Percentiles rank a stretch among this genome's conserved stretches.
Conservation (phyloP, 2,797 vertebrate genomes). For the Pangasius djambal region DNA sequence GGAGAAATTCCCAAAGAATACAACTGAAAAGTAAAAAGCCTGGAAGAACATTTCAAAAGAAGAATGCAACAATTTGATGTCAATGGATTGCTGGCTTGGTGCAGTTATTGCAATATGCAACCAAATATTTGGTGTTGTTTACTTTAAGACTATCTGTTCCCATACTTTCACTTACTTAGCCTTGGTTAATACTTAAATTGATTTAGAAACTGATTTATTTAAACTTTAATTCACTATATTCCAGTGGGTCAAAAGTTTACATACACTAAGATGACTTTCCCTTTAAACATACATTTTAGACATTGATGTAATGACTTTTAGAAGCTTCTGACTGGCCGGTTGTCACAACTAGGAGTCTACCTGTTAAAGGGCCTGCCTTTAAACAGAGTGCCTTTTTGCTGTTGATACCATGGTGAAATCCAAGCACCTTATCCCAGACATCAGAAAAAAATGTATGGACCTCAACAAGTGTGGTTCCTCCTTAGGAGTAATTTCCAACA, state of each 20-base stretch:
- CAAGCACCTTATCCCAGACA: neutral
- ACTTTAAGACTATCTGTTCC: neutral
- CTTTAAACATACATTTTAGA: neutral
- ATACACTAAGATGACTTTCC: neutral
- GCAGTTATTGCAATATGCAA: no score
- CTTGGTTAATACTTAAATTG: no score
- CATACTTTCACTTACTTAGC: neutral
- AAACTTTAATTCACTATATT: neutral
- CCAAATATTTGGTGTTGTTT: no score
- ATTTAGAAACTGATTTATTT: no score
- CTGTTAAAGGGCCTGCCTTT: neutral
- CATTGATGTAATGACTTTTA: neutral
- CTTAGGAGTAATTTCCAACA: neutral
- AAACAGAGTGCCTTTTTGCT: neutral
- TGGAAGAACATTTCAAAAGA: no score
- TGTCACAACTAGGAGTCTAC: neutral
- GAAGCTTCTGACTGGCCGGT: neutral
- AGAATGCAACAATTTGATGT: no score
- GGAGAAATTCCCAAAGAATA: no score
- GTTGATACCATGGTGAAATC: neutral
- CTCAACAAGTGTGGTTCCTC: neutral
- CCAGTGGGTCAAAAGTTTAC: neutral
- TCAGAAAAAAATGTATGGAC: neutral
- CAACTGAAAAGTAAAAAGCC: no score
- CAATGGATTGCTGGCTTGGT: no score